A percentile compares a stretch with the other conserved stretches of the same genome.
Evolutionary conservation across 2,888 invertebrate species (phyloP).

Genomic region (Caenorhabditis wallacei): DNA sequence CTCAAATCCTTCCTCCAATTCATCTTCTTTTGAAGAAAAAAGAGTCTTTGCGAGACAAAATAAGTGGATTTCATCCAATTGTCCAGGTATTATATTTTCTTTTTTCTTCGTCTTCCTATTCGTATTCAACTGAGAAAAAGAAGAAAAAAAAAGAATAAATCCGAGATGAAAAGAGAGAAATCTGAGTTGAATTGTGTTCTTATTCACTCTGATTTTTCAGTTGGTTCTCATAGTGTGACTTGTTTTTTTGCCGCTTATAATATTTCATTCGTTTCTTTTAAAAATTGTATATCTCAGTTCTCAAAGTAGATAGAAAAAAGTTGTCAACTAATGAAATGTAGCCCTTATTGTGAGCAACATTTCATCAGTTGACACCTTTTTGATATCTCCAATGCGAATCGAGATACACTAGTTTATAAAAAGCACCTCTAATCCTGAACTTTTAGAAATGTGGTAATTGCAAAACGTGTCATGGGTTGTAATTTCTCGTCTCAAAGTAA

Average conservation of each 20-base stretch:
- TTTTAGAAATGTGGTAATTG: background rate
- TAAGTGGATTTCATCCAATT: conserved; percentile 59
- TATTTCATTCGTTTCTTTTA: background rate
- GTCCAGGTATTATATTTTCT: conserved; percentile 54
- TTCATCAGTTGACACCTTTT: too few species aligned
- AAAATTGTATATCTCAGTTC: too few species aligned
- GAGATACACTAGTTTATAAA: too few species aligned
- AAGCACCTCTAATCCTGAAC: background rate
- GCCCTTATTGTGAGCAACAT: too few species aligned
- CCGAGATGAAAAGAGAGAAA: conserved; percentile 10
- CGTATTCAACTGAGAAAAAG: background rate
- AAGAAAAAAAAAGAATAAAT: conserved; percentile 18
- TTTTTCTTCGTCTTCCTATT: conserved; percentile 18
- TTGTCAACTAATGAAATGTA: too few species aligned
- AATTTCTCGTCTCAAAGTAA: conserved; percentile 51
- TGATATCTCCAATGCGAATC: background rate
- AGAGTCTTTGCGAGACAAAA: conserved; percentile 24
- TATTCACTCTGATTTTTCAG: conserved; percentile 15
- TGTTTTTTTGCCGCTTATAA: background rate
- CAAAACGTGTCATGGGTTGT: conserved; percentile 56
- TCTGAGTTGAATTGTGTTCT: conserved; percentile 11
- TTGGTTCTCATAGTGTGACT: background rate
- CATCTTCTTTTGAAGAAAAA: conserved; percentile 9
- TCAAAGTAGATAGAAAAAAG: too few species aligned
- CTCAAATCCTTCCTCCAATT: background rate